Base-by-base conservation (phyloP, 2,113 vertebrate genomes). In the Gobius niger region DNA sequence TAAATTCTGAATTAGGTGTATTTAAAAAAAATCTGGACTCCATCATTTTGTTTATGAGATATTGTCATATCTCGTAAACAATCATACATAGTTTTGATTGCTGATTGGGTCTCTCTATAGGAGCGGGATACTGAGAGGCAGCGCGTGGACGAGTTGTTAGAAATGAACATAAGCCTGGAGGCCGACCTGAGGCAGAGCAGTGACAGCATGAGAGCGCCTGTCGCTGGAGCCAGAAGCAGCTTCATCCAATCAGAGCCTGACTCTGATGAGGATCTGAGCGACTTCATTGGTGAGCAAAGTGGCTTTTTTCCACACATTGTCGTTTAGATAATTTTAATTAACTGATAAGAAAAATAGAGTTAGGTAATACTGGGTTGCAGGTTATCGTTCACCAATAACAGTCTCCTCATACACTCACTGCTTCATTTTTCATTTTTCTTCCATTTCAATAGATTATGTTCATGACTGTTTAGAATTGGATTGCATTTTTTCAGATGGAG, bases 161-260 rank as follows among this genome's bases (percentile, higher is more conserved):
- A 93, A 75, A 91, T 94, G 81, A 95, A 95, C 75, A 85, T 94
- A 81, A 89, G 74, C 67, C 88, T 95, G 7, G 91, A 95, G 78
- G 90, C 83, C 8, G 91, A 93, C 80, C 88, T 94, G 67, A 89
- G 85, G 88, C 90, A 70, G 69, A 67, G 70, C 56, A 77, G 60
- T 50, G 63, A 11, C 16, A 57, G 44, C 16, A 44, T 52, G 60
- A 50, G 57, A 0, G 10, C 11, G 24, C n/a, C 42, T 0, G 74
- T 73, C 9, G 13, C 50, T 18, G 0, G 56, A 11, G 41, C 67
- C 64, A 85, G 79, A 5, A 67, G 46, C 15, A 69, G 7, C 44
- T 87, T 90, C 59, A 59, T 85, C 73, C 85, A 86, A 53, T 90
- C 89, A 61, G 89, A 91, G 9, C 66, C 83, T 65, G 89, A 92